A percentile compares a stretch with the other conserved stretches of the same genome.
Evolutionary conservation across 2,113 vertebrate species (phyloP).

Genomic region (Dunckerocampus dactyliophorus): DNA sequence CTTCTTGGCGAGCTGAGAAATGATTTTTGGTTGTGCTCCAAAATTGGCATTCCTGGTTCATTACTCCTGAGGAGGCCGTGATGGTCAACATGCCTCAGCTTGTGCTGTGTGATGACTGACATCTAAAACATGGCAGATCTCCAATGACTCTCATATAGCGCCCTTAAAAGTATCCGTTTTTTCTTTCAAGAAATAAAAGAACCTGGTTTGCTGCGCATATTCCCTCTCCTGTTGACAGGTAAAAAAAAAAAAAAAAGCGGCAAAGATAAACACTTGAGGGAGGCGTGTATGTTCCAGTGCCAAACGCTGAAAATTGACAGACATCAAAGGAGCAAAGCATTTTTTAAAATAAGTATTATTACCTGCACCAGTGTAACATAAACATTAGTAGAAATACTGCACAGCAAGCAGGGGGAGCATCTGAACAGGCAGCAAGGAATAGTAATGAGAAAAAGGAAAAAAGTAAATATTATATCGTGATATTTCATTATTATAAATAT

Average conservation of each 20-base stretch:
- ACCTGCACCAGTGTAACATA: not conserved
- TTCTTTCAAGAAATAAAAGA: slow-evolving; percentile 4
- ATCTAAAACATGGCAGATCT: slow-evolving; percentile 37
- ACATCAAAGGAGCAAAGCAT: slow-evolving; percentile 26
- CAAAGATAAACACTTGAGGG: slow-evolving; percentile 48
- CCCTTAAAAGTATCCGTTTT: slow-evolving; percentile 13
- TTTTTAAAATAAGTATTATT: slow-evolving; percentile 19
- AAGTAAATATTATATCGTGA: not conserved
- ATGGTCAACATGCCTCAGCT: slow-evolving; percentile 61
- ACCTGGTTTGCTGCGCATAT: slow-evolving; percentile 8
- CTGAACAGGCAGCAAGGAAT: not conserved
- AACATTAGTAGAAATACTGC: not conserved
- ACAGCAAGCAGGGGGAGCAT: no score
- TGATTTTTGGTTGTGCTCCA: slow-evolving; percentile 58
- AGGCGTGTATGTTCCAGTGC: slow-evolving; percentile 40
- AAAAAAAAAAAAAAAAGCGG: slow-evolving; percentile 41
- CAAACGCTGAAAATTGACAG: slow-evolving; percentile 51
- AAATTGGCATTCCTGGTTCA: slow-evolving; percentile 62
- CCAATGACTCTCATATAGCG: slow-evolving; percentile 32
- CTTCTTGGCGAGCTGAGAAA: slow-evolving; percentile 43
- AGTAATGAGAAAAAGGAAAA: not conserved
- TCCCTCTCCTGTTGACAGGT: slow-evolving; percentile 38
- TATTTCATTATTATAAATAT: not conserved
- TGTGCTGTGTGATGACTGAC: slow-evolving; percentile 64
- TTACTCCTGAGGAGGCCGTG: slow-evolving; percentile 56